Percentiles rank a stretch among this genome's conserved stretches.
These are phyloP conservation scores for Microctenopoma steveboyesi DNA, from an alignment of 2,797 vertebrate genomes.

Conservation along the genomic window DNA sequence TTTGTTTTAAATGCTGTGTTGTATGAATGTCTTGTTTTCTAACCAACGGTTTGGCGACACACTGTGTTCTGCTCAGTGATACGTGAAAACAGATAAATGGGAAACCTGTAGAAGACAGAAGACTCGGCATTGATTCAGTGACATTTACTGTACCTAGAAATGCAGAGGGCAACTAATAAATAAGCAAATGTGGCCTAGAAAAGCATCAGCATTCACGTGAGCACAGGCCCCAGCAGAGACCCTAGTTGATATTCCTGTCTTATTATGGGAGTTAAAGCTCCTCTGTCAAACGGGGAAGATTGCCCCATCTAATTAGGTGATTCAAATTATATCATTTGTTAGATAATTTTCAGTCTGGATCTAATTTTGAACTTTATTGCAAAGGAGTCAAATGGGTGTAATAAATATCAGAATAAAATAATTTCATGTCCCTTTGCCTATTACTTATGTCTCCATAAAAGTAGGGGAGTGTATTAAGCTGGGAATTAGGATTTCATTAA, in stretches of 20 bases:
- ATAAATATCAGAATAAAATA: constrained; percentile 86
- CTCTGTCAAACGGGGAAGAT: constrained; percentile 64
- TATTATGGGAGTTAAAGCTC: constrained; percentile 54
- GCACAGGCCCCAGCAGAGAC: constrained; percentile 11
- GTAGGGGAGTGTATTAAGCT: constrained; percentile 80
- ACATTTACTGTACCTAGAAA: neutral
- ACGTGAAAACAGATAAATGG: neutral
- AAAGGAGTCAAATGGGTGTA: constrained; percentile 78
- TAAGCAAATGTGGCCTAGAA: neutral
- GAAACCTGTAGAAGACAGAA: neutral
- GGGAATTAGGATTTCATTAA: constrained; percentile 86
- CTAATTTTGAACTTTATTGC: constrained; percentile 86
- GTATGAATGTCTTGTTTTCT: too few relatives aligned
- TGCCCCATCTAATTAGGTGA: constrained; percentile 78
- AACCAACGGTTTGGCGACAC: neutral
- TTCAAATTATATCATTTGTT: constrained; percentile 79
- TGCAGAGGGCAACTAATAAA: too few relatives aligned
- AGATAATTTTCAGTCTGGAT: constrained; percentile 76
- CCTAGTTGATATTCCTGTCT: constrained; percentile 28
- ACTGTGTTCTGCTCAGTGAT: neutral
- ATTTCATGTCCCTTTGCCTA: constrained; percentile 81
- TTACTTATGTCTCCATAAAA: constrained; percentile 82
- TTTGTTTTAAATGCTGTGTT: too few relatives aligned
- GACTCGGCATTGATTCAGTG: neutral
- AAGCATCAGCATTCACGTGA: neutral